phyloP scores from a whole-genome alignment of 2,888 invertebrate genomes.

The Papilio protenor region DNA sequence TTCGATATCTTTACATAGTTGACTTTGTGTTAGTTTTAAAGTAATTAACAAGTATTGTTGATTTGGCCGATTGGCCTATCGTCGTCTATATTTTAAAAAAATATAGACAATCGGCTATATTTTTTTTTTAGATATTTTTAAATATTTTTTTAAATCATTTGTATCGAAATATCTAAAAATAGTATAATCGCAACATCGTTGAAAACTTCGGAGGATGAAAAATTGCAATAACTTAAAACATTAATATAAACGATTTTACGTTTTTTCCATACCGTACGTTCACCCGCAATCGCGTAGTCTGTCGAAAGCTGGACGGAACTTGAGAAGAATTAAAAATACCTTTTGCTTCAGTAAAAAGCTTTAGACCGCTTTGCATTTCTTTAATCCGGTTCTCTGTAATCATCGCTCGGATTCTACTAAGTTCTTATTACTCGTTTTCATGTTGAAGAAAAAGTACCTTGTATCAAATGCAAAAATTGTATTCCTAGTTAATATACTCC shows the following conservation, averaged over 20 bases:
- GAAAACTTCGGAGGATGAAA: not conserved
- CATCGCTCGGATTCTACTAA: constrained; percentile 1
- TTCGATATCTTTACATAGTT: too few species aligned
- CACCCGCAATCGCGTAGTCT: not conserved
- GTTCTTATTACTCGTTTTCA: not conserved
- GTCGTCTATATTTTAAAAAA: too few species aligned
- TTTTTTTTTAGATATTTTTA: too few species aligned
- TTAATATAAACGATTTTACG: not conserved
- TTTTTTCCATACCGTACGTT: not conserved
- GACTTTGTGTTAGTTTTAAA: too few species aligned
- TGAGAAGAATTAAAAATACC: constrained; percentile 18
- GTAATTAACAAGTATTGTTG: too few species aligned
- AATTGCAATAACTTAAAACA: not conserved
- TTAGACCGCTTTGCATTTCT: constrained; percentile 14
- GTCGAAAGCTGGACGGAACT: constrained; percentile 15
- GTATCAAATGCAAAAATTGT: not conserved
- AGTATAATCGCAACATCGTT: not conserved
- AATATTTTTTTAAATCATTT: too few species aligned
- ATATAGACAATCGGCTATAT: too few species aligned
- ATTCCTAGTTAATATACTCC: not conserved
- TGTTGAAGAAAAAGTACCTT: not conserved
- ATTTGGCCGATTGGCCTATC: too few species aligned
- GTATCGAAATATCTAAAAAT: too few species aligned
- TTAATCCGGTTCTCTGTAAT: constrained; percentile 24
- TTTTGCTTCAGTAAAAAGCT: constrained; percentile 21